Evolutionary conservation across 2,888 invertebrate species (phyloP).

Genomic region (Drosophila atripex): DNA sequence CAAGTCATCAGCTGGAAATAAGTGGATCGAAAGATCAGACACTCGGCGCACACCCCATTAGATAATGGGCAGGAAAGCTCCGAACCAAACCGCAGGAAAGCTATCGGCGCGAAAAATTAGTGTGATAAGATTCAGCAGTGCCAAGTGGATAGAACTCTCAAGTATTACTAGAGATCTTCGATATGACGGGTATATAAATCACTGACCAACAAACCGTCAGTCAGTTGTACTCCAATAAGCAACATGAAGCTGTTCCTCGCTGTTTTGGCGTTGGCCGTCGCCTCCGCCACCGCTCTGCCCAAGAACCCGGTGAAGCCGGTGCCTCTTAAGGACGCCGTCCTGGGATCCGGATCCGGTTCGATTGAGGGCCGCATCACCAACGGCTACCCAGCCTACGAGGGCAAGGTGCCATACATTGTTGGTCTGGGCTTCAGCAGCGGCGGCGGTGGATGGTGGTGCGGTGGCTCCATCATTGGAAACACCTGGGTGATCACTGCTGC

Average conservation of each 20-base stretch:
- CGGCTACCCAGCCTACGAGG: constrained; percentile 26
- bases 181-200: constrained; percentile 41
- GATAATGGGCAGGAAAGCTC: neutral
- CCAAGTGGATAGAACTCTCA: constrained; percentile 28
- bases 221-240: constrained; percentile 26
- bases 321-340: constrained; percentile 25
- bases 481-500: constrained; percentile 35
- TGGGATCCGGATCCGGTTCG: constrained; percentile 14
- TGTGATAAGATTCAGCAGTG: constrained; percentile 20
- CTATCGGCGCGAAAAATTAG: constrained; percentile 19
- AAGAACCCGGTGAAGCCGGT: constrained; percentile 14
- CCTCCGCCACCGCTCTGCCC: constrained; percentile 16
- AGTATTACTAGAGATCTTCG: constrained; percentile 14
- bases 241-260: constrained; percentile 35
- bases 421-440: constrained; percentile 29
- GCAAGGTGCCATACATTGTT: constrained; percentile 35
- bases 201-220: neutral
- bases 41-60: constrained; percentile 3
- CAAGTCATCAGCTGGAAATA: constrained; percentile 25
- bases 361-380: constrained; percentile 35
- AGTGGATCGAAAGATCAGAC: constrained; percentile 7
- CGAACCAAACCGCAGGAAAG: neutral
- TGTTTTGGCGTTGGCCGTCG: constrained; percentile 27
- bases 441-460: constrained; percentile 32
- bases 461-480: constrained; percentile 38